Conservation (phyloP, 2,888 invertebrate species). For the Drosophila meridiana region DNA sequence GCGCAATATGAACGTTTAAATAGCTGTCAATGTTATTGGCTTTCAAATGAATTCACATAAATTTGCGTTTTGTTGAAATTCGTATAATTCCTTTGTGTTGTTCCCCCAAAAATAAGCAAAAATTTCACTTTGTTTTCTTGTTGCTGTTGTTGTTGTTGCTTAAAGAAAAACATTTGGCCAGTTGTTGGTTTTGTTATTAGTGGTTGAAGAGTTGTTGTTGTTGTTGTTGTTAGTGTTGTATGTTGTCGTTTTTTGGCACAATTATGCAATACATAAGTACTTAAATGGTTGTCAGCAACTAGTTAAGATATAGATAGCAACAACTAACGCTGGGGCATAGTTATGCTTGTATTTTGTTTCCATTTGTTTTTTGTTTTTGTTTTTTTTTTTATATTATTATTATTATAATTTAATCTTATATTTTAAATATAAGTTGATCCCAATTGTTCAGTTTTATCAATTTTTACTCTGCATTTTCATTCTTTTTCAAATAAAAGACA, state of each 20-base stretch:
- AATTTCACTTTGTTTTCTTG: conserved; percentile 58
- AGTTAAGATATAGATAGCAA: conserved; percentile 21
- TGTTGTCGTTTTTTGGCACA: conserved; percentile 64
- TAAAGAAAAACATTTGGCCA: conserved; percentile 56
- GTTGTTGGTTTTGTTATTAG: conserved; percentile 38
- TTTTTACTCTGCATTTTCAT: conserved; percentile 77
- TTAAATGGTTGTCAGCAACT: conserved; percentile 12
- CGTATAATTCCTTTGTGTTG: conserved; percentile 84
- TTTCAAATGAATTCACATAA: conserved; percentile 55
- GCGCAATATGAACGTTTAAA: conserved; percentile 76
- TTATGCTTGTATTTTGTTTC: conserved; percentile 47
- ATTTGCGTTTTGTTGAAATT: conserved; percentile 77
- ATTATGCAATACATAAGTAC: conserved; percentile 54
- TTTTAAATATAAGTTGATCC: conserved; percentile 85
- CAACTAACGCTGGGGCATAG: conserved; percentile 32
- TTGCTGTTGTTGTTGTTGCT: conserved; percentile 32
- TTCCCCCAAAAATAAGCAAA: conserved; percentile 78
- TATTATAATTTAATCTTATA: conserved; percentile 83
- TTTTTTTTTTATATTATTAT: conserved; percentile 46
- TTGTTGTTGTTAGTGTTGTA: conserved; percentile 33
- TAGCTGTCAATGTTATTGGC: conserved; percentile 61
- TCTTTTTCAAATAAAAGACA: conserved; percentile 62
- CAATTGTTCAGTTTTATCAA: conserved; percentile 85
- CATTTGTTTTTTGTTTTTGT: conserved; percentile 39
- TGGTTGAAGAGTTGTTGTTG: conserved; percentile 25